Percentiles rank a stretch among this genome's conserved stretches.
Conservation (phyloP, 2,797 vertebrate species). For the Halcyon smyrnensis region DNA sequence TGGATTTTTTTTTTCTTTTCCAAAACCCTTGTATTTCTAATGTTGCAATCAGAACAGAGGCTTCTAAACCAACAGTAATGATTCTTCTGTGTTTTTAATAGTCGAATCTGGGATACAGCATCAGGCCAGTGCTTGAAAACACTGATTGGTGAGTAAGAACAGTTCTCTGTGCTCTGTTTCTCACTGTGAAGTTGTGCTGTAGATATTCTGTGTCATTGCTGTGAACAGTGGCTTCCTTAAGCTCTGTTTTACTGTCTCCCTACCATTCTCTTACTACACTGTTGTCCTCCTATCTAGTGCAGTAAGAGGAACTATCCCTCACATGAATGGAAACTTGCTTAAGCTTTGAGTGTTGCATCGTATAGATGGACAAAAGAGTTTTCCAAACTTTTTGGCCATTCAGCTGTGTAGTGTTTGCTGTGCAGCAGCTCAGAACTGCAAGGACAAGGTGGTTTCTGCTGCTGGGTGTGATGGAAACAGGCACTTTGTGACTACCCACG, state of each 20-base stretch:
- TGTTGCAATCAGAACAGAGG: not conserved
- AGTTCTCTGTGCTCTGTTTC: not conserved
- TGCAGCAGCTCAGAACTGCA: not conserved
- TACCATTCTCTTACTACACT: not conserved
- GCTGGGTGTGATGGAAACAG: not conserved
- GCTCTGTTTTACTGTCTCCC: not conserved
- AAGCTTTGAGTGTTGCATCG: not conserved
- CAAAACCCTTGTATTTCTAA: not conserved
- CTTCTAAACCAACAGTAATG: not conserved
- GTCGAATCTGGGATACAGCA: conserved; percentile 99
- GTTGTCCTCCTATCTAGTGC: not conserved
- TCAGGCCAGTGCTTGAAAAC: conserved; percentile 99
- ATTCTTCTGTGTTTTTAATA: conserved; percentile 41
- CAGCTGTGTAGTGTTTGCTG: not conserved
- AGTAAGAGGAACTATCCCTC: not conserved
- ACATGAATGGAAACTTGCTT: not conserved
- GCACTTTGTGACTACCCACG: not conserved
- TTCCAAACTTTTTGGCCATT: not conserved
- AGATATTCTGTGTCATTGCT: not conserved
- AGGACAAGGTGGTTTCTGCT: not conserved
- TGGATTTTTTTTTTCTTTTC: too few relatives aligned
- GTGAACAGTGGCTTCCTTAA: not conserved
- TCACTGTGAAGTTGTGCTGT: not conserved
- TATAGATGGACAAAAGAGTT: not conserved
- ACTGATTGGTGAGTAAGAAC: conserved; percentile 88